Base-by-base conservation (phyloP, 23 tunicate genomes). In the Oikopleura vanhoeffeni region DNA sequence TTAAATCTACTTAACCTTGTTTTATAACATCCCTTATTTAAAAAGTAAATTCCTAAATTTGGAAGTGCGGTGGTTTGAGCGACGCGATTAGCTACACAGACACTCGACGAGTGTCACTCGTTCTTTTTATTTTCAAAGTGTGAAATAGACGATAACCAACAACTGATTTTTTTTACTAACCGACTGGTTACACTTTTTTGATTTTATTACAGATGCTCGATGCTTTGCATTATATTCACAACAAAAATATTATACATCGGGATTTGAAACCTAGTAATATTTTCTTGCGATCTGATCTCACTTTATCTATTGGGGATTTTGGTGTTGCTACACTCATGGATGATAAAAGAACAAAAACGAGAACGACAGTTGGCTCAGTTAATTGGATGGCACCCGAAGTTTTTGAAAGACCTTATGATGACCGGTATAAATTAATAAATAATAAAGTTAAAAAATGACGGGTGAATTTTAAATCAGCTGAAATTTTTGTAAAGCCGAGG, bases 311-410 rank as follows among this genome's bases (percentile, higher is more conserved):
- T 67, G 99, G 99, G 1, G 99, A 95, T 84, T 95, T 95, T 88
- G 99, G 99, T 27, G 99, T 95, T 36, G 91, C 99, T 40, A 95
- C 99, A 36, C 91, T 94, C 18, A 90, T 94, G 99, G 99, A 94
- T 0, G 99, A 94, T 87, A 94, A 94, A 0, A 40, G 99, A 30
- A 94, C 99, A 13, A 94, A 94, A 39, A 94, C 99, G 34, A 88
- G 99, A 83, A 94, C 99, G 0, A 94, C 99, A 4, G 99, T 94
- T 39, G 96, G 90, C 83, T 95, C 99, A 40, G 91, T 95, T 91
- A 95, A 90, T 49, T 95, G 99, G 99, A 95, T 95, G 99, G 99
- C 99, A 39, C 99, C 99, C 39, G 99, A 95, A 83, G 99, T 95
- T 41, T 91, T 95, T 95, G 99, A 95, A 67, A 79, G 99, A 38